Base-by-base conservation (phyloP, 2,113 vertebrate genomes). In the Mus spicilegus region DNA sequence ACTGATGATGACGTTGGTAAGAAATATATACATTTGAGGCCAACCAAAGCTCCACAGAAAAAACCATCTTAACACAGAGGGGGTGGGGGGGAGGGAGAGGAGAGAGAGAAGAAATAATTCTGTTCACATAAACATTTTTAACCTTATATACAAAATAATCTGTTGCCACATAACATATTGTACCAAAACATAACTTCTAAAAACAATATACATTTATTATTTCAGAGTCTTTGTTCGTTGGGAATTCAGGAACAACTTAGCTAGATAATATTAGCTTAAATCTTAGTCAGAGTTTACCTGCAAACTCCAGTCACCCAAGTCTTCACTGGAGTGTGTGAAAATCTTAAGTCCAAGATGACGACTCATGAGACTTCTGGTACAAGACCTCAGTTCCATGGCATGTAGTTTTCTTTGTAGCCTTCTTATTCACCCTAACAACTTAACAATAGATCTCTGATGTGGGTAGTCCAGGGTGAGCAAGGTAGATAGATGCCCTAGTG, bases 1-100 rank as follows among this genome's bases (percentile, higher is more conserved):
- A 99, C 99, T 13, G 99, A 99, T 82, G 99, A 99, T 90, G 99
- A 99, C 96, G 99, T 99, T 70, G 99, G 99, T 99, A 98, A 98
- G 98, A 97, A 93, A 39, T 7, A 75, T 0, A n/a, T 85, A 10
- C 33, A 10, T 49, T 67, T 42, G 26, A 86, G 39, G 28, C 61
- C 61, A 65, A 30, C 61, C 58, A 49, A 8, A 19, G 30, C 5
- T 33, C 5, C 84, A 33, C 42, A 20, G 39, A 65, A 56, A 56
- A 84, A 58, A 11, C 4, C 17, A 20, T 78, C 76, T 77, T 17
- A 8, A 42, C 16, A 42, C 5, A 58, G 12, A 12, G 65, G 9
- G 3, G 9, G 65, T 26, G 3, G 3, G 28, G 4, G 2, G 20
- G 61, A 26, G 24, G 6, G 20, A 36, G 10, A n/a, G 56, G 10